phyloP scores from a whole-genome alignment of 2,888 invertebrate genomes.

The Rutpela maculata region DNA sequence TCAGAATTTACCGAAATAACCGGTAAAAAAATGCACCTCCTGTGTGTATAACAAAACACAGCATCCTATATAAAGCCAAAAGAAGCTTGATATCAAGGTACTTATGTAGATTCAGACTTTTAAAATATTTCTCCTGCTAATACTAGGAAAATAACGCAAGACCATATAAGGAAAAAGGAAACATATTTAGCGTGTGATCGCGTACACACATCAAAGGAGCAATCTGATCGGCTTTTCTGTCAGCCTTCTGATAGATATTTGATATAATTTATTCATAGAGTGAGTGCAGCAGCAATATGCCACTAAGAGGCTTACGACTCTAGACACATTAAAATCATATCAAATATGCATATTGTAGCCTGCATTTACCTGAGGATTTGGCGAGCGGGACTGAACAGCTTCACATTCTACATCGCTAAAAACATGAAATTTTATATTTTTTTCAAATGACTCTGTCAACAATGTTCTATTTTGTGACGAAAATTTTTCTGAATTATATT shows the following conservation, averaged over 20 bases:
- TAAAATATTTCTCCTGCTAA: not conserved
- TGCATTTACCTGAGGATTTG: conserved; percentile 71
- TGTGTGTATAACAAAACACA: not conserved
- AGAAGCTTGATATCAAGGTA: conserved; percentile 4
- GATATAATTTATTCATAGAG: conserved; percentile 84
- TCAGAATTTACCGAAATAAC: no score
- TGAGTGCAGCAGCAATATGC: conserved; percentile 74
- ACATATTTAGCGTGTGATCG: conserved; percentile 38
- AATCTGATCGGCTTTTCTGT: conserved; percentile 71
- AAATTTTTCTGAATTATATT: not conserved
- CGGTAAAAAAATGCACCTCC: no score
- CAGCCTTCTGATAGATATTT: conserved; percentile 81
- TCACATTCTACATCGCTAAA: conserved; percentile 21
- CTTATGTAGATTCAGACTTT: not conserved
- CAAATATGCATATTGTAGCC: conserved; percentile 74
- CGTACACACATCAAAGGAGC: conserved; percentile 67
- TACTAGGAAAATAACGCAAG: conserved; percentile 15
- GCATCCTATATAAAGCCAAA: not conserved
- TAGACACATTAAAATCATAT: conserved; percentile 75
- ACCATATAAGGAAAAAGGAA: conserved; percentile 30
- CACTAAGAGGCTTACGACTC: conserved; percentile 74
- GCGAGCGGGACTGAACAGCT: conserved; percentile 38
- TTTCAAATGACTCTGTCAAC: conserved; percentile 21
- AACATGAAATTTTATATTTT: conserved; percentile 28
- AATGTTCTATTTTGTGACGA: not conserved